A percentile compares a stretch with the other conserved stretches of the same genome.
phyloP scores from a whole-genome alignment of 2,113 vertebrate genomes.

The Hepsetus odoe region DNA sequence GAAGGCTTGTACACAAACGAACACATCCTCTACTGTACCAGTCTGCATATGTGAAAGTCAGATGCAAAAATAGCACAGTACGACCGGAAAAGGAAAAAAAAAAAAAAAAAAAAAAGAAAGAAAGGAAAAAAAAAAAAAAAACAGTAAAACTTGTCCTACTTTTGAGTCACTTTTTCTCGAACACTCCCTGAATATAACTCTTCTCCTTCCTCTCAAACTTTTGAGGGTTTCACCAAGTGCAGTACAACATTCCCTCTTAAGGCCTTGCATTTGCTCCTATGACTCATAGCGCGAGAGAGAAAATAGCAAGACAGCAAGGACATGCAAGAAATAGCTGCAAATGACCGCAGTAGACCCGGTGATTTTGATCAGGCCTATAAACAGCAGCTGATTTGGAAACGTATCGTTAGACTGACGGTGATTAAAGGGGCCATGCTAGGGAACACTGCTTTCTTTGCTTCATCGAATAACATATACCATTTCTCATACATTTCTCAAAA shows the following conservation, averaged over 20 bases:
- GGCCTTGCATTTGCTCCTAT: slow-evolving; percentile 13
- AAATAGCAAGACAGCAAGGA: slow-evolving; percentile 12
- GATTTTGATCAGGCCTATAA: not conserved
- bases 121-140: slow-evolving; percentile 11
- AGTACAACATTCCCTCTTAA: not conserved
- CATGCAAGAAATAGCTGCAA: not conserved
- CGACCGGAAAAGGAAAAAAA: not conserved
- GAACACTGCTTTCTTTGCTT: too few relatives aligned
- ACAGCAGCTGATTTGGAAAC: too few relatives aligned
- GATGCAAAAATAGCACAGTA: not conserved
- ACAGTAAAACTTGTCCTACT: not conserved
- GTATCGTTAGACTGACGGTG: not conserved
- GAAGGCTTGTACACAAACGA: not conserved
- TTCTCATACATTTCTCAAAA: too few relatives aligned
- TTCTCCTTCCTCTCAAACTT: slow-evolving; percentile 13
- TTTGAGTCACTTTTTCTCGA: slow-evolving; percentile 6
- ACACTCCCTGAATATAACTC: not conserved
- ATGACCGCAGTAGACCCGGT: not conserved
- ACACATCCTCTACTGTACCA: not conserved
- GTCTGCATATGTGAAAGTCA: not conserved
- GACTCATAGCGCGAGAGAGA: not conserved
- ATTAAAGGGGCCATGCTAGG: not conserved
- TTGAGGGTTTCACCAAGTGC: slow-evolving; percentile 6
- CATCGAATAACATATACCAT: too few relatives aligned
- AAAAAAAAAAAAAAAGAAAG: not conserved